A percentile compares a stretch with the other conserved stretches of the same genome.
These are phyloP conservation scores for Vireo griseus DNA, from an alignment of 2,797 vertebrate genomes.

Conservation along the genomic window DNA sequence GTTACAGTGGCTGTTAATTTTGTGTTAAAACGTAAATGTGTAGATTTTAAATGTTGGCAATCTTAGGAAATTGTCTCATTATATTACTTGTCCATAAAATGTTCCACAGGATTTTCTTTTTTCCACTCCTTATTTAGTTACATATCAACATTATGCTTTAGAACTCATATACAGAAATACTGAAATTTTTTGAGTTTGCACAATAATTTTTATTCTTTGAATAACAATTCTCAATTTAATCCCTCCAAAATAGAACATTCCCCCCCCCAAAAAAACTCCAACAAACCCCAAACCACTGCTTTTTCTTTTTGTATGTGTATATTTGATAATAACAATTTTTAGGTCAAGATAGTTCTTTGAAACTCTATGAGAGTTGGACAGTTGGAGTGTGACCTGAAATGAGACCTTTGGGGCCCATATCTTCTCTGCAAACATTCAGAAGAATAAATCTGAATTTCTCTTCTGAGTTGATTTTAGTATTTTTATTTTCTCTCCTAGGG, in stretches of 20 bases:
- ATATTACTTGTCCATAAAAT: not conserved
- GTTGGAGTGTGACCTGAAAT: not conserved
- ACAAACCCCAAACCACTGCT: not conserved
- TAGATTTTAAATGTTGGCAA: not conserved
- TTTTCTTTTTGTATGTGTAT: not conserved
- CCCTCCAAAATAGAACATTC: not conserved
- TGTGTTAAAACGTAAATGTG: not conserved
- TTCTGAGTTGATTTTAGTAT: not conserved
- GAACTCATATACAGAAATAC: not conserved
- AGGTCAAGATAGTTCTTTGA: not conserved
- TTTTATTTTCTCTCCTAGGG: not conserved
- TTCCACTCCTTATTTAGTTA: not conserved
- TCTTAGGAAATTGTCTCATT: not conserved
- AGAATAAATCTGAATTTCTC: not conserved
- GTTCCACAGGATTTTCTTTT: not conserved
- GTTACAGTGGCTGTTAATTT: not conserved
- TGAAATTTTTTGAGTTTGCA: not conserved
- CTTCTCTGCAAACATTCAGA: not conserved
- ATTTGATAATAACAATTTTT: not conserved
- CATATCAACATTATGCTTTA: not conserved
- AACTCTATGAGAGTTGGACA: not conserved
- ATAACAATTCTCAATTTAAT: not conserved
- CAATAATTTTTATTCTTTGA: not conserved
- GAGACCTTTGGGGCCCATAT: not conserved
- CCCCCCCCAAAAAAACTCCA: accelerated